Evolutionary conservation across 2,888 invertebrate genomes (phyloP).

Genomic region (Brenthis ino): DNA sequence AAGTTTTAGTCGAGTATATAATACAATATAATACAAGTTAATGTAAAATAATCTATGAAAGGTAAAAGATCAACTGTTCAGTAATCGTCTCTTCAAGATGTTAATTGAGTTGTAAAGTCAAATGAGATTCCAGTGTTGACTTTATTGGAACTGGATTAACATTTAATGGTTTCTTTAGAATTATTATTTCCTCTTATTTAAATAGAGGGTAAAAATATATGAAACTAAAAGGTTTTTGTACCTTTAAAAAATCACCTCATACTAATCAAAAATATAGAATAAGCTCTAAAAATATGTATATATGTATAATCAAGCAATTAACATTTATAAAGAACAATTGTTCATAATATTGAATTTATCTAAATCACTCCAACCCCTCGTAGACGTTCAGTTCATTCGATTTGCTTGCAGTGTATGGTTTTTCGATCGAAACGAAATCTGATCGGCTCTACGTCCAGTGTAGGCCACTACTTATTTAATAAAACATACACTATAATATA

Average conservation of each 20-base stretch:
- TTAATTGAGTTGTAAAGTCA: conserved; percentile 33
- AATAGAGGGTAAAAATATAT: background rate
- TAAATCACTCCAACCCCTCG: too few species aligned
- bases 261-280: background rate
- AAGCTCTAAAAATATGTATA: too few species aligned
- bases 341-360: too few species aligned
- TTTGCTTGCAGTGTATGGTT: too few species aligned
- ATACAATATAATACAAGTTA: too few species aligned
- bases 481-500: too few species aligned
- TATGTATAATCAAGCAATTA: too few species aligned
- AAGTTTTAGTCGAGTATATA: background rate
- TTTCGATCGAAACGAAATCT: too few species aligned
- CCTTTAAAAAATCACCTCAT: background rate
- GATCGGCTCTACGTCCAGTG: too few species aligned
- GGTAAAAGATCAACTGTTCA: conserved; percentile 23
- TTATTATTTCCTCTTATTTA: conserved; percentile 6
- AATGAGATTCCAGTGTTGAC: conserved; percentile 33
- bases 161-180: conserved; percentile 24
- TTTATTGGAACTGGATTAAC: conserved; percentile 29
- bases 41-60: background rate
- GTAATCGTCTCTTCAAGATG: conserved; percentile 29
- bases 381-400: too few species aligned
- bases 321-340: too few species aligned
- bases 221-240: background rate
- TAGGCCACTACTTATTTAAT: too few species aligned